Conservation (phyloP, 1,140 invertebrate genomes). For the Mizuhopecten yessoensis region DNA sequence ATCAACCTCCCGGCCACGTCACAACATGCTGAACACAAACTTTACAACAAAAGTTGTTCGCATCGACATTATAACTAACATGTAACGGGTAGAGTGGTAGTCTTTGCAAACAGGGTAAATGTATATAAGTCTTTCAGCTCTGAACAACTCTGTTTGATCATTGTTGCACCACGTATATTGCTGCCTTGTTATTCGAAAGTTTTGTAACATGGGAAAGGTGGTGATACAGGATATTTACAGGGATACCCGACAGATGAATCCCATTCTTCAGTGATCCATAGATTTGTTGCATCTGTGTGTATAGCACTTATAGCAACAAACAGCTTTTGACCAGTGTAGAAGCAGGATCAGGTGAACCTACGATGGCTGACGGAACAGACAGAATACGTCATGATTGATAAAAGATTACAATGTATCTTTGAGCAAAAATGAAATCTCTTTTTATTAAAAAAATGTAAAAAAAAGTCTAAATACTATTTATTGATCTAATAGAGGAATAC, state of each 20-base stretch:
- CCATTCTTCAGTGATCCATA: not conserved
- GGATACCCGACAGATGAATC: not conserved
- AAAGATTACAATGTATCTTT: constrained; percentile 36
- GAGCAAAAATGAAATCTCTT: constrained; percentile 37
- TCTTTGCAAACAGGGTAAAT: not conserved
- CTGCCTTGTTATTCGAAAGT: not conserved
- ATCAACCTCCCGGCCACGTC: not conserved
- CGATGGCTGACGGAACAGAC: not conserved
- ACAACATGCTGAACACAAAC: not conserved
- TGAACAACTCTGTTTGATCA: not conserved
- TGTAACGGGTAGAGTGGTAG: no score
- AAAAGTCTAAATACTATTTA: constrained; percentile 36
- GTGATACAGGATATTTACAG: not conserved
- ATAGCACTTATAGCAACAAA: no score
- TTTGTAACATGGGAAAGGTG: not conserved
- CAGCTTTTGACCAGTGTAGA: not conserved
- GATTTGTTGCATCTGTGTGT: not conserved
- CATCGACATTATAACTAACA: no score
- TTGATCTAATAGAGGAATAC: not conserved
- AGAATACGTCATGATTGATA: not conserved
- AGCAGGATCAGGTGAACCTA: not conserved
- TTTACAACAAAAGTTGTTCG: not conserved
- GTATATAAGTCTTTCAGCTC: not conserved
- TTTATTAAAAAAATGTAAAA: constrained; percentile 15
- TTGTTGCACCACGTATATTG: not conserved